Percentiles rank a stretch among this genome's conserved stretches.
Evolutionary conservation across 1,140 invertebrate genomes (phyloP).

Genomic region (Drosophila nasuta): DNA sequence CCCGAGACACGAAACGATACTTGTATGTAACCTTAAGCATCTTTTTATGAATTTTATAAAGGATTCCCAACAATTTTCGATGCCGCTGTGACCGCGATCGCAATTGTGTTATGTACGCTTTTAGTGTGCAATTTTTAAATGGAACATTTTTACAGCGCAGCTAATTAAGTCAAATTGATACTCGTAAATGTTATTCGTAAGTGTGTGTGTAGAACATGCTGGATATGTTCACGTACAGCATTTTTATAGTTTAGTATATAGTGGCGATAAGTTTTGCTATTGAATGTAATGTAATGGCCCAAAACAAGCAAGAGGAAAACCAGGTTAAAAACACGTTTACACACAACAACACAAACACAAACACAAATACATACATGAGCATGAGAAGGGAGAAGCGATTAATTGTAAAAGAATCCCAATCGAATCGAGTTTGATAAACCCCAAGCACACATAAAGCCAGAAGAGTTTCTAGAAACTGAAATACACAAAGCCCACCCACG

Average conservation of each 20-base stretch:
- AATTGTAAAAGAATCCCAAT: not conserved
- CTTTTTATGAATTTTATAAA: constrained; percentile 49
- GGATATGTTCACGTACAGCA: constrained; percentile 51
- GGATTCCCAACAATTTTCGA: constrained; percentile 24
- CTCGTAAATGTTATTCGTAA: constrained; percentile 48
- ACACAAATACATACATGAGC: constrained; percentile 19
- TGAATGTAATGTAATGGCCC: constrained; percentile 33
- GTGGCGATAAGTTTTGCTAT: constrained; percentile 22
- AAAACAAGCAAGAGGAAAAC: constrained; percentile 70
- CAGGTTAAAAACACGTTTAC: constrained; percentile 67
- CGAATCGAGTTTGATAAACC: constrained; percentile 8
- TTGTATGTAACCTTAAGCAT: constrained; percentile 24
- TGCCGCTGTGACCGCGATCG: constrained; percentile 3
- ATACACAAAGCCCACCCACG: constrained; percentile 47
- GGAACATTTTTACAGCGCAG: constrained; percentile 63
- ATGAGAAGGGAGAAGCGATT: not conserved
- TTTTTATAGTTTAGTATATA: constrained; percentile 63
- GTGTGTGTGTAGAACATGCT: constrained; percentile 48
- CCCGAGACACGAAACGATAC: not conserved
- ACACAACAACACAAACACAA: constrained; percentile 38
- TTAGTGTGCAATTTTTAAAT: constrained; percentile 69
- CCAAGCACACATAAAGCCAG: constrained; percentile 42
- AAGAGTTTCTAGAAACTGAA: constrained; percentile 38
- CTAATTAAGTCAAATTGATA: constrained; percentile 26
- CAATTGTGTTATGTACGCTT: constrained; percentile 43